Percentiles rank a stretch among this genome's conserved stretches.
Conservation (phyloP, 2,797 vertebrate species). For the Neopelma chrysocephalum region DNA sequence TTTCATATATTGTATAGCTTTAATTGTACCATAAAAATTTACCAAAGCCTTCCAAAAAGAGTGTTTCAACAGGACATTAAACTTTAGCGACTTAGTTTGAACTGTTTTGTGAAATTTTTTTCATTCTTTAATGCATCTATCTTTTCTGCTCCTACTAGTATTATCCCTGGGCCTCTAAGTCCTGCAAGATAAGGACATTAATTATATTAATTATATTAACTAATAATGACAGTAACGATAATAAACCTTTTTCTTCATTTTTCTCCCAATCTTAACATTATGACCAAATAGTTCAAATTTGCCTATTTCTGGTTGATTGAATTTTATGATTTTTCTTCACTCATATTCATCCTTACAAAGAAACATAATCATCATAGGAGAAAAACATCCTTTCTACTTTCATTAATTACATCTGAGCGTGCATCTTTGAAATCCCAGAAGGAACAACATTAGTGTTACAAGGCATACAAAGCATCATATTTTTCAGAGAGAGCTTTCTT, state of each 20-base stretch:
- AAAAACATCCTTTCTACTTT: neutral
- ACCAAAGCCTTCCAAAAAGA: neutral
- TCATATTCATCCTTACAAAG: neutral
- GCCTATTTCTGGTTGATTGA: neutral
- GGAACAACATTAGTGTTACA: neutral
- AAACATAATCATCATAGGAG: neutral
- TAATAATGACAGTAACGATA: neutral
- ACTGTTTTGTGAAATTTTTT: neutral
- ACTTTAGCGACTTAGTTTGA: neutral
- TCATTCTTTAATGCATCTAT: neutral
- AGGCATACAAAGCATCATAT: neutral
- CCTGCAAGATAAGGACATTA: neutral
- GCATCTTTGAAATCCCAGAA: neutral
- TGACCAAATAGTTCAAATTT: neutral
- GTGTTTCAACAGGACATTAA: neutral
- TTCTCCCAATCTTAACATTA: accelerated
- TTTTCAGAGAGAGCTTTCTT: neutral
- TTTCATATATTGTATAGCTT: neutral
- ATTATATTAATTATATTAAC: neutral
- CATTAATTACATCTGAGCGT: neutral
- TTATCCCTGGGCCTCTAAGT: neutral
- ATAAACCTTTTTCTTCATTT: neutral
- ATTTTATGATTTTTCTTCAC: neutral
- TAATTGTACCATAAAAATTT: neutral
- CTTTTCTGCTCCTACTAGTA: neutral